A percentile compares a stretch with the other conserved stretches of the same genome.
Evolutionary conservation across 2,888 invertebrate species (phyloP).

Genomic region (Heterodera filipjevi): DNA sequence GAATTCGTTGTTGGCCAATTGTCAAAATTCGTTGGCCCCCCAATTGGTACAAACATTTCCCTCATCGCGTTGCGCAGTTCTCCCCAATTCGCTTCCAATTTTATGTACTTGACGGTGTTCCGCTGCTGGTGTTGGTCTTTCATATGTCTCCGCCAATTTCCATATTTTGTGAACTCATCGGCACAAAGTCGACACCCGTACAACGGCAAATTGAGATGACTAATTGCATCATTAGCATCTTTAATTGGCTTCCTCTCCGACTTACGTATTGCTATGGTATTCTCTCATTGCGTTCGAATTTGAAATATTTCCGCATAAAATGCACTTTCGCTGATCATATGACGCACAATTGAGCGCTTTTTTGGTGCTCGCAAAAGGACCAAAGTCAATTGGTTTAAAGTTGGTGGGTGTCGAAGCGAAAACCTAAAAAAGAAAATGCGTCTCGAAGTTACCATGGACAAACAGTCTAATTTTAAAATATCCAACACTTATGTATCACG

Average conservation of each 20-base stretch:
- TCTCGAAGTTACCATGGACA: no score
- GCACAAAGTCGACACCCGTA: not conserved
- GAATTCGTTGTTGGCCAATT: not conserved
- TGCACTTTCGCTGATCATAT: not conserved
- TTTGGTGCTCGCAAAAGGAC: not conserved
- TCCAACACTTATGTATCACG: no score
- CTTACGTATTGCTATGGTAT: not conserved
- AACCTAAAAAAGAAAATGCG: not conserved
- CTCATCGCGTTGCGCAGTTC: not conserved
- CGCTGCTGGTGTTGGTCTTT: not conserved
- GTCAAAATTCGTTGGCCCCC: not conserved
- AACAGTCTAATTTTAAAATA: no score
- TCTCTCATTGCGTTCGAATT: not conserved
- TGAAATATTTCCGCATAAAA: not conserved
- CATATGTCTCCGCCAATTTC: not conserved
- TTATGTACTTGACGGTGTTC: not conserved
- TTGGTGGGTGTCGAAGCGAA: not conserved
- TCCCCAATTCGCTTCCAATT: not conserved
- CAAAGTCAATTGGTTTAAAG: not conserved
- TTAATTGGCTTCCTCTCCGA: not conserved
- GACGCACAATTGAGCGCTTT: not conserved
- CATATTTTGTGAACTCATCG: not conserved
- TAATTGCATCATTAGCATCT: not conserved
- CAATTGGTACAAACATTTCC: not conserved
- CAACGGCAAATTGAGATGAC: not conserved